Evolutionary conservation across 2,113 vertebrate genomes (phyloP).

Genomic region (Odocoileus virginianus): DNA sequence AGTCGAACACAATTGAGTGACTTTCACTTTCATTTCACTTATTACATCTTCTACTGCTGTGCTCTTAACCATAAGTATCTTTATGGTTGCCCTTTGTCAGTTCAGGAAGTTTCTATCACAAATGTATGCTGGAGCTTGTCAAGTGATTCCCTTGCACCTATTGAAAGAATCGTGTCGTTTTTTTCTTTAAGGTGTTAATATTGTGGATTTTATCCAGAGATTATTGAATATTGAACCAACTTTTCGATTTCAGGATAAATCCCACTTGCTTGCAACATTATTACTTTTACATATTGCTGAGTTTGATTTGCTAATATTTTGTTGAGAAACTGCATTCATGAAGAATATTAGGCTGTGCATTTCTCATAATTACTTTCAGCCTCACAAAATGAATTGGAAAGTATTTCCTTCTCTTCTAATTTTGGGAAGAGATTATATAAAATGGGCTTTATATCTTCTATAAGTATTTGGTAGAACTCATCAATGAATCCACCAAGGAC

Average conservation of each 20-base stretch:
- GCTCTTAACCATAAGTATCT: not conserved
- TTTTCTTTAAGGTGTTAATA: not conserved
- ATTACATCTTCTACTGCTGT: not conserved
- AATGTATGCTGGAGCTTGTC: not conserved
- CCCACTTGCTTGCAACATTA: not conserved
- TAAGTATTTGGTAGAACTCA: not conserved
- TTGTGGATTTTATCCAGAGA: not conserved
- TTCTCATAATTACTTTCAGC: not conserved
- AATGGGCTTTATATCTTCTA: not conserved
- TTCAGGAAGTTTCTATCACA: not conserved
- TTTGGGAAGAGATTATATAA: not conserved
- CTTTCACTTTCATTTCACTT: not conserved
- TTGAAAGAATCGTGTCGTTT: not conserved
- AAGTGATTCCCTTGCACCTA: not conserved
- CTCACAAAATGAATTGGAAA: not conserved
- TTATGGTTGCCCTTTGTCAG: not conserved
- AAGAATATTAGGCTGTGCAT: not conserved
- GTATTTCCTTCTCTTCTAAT: not conserved
- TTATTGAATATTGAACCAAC: not conserved
- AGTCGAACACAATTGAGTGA: fast-evolving
- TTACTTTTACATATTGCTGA: not conserved
- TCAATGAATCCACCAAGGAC: not conserved
- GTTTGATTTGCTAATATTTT: slow-evolving; percentile 13
- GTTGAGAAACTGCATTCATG: not conserved
- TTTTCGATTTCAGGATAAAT: not conserved